Evolutionary conservation across 2,888 invertebrate genomes (phyloP).

Genomic region (Creontiades dilutus): DNA sequence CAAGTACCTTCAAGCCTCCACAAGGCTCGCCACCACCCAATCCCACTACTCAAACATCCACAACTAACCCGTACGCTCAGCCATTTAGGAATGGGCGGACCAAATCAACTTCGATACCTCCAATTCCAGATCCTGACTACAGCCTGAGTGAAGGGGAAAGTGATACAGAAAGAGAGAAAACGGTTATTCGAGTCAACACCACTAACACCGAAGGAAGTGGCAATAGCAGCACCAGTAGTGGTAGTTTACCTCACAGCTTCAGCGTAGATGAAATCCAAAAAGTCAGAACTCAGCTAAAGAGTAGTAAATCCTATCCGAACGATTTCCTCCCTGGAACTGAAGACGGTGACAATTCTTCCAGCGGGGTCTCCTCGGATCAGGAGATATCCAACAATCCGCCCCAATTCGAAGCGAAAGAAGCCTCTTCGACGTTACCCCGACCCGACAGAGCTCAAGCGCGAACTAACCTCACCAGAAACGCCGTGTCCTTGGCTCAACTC

Average conservation of each 20-base stretch:
- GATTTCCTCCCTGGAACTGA: constrained; percentile 83
- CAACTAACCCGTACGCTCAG: constrained; percentile 82
- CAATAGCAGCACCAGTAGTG: constrained; percentile 86
- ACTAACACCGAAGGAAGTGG: constrained; percentile 83
- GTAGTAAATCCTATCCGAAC: constrained; percentile 92
- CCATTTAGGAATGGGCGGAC: constrained; percentile 79
- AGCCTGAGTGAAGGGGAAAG: constrained; percentile 93
- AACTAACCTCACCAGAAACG: constrained; percentile 82
- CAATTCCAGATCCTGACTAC: constrained; percentile 95
- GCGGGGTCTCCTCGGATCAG: constrained; percentile 93
- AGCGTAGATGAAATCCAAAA: constrained; percentile 94
- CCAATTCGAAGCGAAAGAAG: constrained; percentile 34
- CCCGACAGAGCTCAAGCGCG: constrained; percentile 71
- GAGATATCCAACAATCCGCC: constrained; percentile 79
- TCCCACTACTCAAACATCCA: constrained; percentile 76
- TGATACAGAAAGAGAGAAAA: constrained; percentile 79
- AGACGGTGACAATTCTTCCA: constrained; percentile 93
- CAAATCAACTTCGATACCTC: constrained; percentile 80
- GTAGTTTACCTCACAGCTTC: constrained; percentile 89
- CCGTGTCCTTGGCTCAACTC: constrained; percentile 87
- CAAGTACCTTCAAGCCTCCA: constrained; percentile 76
- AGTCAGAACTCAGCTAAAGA: constrained; percentile 88
- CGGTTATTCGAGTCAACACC: constrained; percentile 72
- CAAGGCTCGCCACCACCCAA: constrained; percentile 57
- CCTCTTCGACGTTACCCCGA: constrained; percentile 70